phyloP scores from a whole-genome alignment of 37 sponge, comb jelly and placozoan genomes.

The Bolinopsis microptera region DNA sequence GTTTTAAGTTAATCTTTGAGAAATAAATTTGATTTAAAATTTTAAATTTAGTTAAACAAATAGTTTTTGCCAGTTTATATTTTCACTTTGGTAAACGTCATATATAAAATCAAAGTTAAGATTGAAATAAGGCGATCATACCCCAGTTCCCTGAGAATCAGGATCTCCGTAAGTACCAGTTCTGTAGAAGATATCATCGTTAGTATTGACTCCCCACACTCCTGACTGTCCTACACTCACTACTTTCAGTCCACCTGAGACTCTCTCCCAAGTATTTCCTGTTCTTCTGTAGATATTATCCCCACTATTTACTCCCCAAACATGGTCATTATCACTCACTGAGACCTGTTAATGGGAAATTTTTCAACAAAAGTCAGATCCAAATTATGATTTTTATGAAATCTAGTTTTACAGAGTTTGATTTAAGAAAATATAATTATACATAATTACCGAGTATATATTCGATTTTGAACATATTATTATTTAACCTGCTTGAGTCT shows the following conservation, averaged over 20 bases:
- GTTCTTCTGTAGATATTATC: background rate
- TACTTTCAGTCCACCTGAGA: background rate
- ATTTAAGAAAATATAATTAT: too few species aligned
- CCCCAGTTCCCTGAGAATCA: background rate
- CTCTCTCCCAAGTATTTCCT: background rate
- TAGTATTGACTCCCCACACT: background rate
- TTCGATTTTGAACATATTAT: too few species aligned
- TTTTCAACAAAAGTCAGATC: too few species aligned
- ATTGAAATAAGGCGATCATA: too few species aligned
- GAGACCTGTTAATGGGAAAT: too few species aligned
- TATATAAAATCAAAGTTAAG: too few species aligned
- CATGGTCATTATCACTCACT: background rate
- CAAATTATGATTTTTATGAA: too few species aligned
- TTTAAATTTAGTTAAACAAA: too few species aligned
- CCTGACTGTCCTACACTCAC: background rate
- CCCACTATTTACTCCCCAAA: conserved; percentile 22
- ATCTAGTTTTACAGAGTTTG: too few species aligned
- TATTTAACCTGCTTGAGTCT: background rate
- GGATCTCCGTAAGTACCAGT: background rate
- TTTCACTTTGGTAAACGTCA: too few species aligned
- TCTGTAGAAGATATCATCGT: conserved; percentile 13
- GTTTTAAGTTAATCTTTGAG: background rate
- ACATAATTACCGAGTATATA: too few species aligned
- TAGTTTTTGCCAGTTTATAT: too few species aligned
- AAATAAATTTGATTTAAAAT: background rate